A percentile compares a stretch with the other conserved stretches of the same genome.
Evolutionary conservation across 2,888 invertebrate species (phyloP).

Genomic region (Tenthredo livida): DNA sequence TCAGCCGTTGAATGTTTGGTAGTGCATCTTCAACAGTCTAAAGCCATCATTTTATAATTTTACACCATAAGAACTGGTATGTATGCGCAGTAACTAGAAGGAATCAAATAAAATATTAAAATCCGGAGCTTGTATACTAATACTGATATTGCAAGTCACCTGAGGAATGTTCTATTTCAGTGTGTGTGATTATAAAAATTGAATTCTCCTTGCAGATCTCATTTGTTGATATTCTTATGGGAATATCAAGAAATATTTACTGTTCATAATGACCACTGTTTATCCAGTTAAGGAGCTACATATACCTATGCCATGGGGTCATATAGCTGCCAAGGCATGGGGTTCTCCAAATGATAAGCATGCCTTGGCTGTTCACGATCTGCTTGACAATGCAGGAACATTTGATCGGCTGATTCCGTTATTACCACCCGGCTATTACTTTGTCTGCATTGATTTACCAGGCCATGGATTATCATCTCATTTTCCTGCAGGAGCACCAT

Average conservation of each 20-base stretch:
- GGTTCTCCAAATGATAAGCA: background rate
- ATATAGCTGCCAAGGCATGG: background rate
- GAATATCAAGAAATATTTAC: background rate
- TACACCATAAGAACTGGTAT: background rate
- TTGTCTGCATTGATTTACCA: conserved; percentile 77
- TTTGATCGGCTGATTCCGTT: background rate
- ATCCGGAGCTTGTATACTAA: background rate
- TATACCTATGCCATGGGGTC: background rate
- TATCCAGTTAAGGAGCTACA: background rate
- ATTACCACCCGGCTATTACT: conserved; percentile 62
- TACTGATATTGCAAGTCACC: background rate
- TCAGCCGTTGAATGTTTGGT: background rate
- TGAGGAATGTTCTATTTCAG: background rate
- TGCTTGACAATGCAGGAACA: background rate
- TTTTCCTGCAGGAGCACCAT: conserved; percentile 73
- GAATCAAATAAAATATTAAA: background rate
- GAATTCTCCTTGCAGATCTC: background rate
- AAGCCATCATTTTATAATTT: background rate
- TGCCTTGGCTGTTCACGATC: background rate
- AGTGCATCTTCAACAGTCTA: background rate
- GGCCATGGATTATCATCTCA: conserved; percentile 79
- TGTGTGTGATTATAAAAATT: background rate
- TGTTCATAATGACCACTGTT: background rate
- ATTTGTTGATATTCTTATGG: background rate
- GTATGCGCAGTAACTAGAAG: background rate